Percentiles rank a stretch among this genome's conserved stretches.
phyloP scores from a whole-genome alignment of 1,140 invertebrate species.

The Drosophila virilis region DNA sequence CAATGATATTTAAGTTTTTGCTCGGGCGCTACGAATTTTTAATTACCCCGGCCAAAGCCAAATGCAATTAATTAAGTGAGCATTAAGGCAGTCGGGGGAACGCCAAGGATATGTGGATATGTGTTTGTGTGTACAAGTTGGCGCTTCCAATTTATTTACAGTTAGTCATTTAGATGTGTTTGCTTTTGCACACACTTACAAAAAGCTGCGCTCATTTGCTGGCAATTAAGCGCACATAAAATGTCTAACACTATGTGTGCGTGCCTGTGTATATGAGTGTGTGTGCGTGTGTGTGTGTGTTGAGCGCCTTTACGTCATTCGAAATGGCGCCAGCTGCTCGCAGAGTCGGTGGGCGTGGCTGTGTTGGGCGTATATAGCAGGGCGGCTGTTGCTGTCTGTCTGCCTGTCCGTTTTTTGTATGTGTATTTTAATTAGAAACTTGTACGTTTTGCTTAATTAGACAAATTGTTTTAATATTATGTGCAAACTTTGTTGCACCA shows the following conservation, averaged over 20 bases:
- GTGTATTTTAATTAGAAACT: constrained; percentile 78
- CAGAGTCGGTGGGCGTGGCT: constrained; percentile 20
- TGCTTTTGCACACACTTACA: constrained; percentile 29
- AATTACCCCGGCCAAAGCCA: constrained; percentile 50
- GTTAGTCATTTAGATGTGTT: constrained; percentile 72
- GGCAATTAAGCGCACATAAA: constrained; percentile 74
- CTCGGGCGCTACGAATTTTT: constrained; percentile 44
- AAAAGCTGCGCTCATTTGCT: constrained; percentile 71
- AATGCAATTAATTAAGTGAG: constrained; percentile 74
- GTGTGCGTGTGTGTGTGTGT: constrained; percentile 16
- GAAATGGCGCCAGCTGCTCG: constrained; percentile 57
- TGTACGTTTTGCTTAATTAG: constrained; percentile 80
- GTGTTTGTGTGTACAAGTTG: constrained; percentile 15
- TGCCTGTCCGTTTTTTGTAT: constrained; percentile 35
- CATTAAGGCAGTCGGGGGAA: constrained; percentile 25
- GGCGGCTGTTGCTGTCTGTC: constrained; percentile 7
- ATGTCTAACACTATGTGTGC: constrained; percentile 28
- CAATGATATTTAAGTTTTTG: constrained; percentile 51
- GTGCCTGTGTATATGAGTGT: constrained; percentile 7
- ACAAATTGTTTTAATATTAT: constrained; percentile 77
- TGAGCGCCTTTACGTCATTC: constrained; percentile 45
- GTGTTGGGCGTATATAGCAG: not conserved
- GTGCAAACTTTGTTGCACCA: constrained; percentile 62
- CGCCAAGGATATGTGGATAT: constrained; percentile 53
- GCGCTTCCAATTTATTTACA: constrained; percentile 67